Percentiles rank a stretch among this genome's conserved stretches.
These are phyloP conservation scores for Urocolius indicus DNA, from an alignment of 2,113 vertebrate genomes.

Conservation along the genomic window DNA sequence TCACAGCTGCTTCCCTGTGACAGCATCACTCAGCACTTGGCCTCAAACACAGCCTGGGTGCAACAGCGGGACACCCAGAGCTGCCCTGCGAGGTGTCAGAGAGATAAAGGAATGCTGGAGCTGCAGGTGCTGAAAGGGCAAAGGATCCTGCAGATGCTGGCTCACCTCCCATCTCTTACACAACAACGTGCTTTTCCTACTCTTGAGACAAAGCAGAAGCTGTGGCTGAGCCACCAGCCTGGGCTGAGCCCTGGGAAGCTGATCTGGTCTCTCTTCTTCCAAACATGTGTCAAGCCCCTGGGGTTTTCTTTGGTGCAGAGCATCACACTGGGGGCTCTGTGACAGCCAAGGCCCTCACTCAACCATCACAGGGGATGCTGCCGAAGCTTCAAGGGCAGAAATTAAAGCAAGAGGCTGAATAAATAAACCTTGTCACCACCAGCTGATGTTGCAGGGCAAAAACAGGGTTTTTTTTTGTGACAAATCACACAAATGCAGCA, in stretches of 20 bases:
- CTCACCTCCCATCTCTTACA: background rate
- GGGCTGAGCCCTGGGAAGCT: background rate
- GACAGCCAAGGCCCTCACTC: fast-evolving
- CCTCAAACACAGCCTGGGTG: background rate
- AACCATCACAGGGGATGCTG: fast-evolving
- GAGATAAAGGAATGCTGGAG: conserved; percentile 3
- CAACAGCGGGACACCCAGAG: background rate
- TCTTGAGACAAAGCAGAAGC: background rate
- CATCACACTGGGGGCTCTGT: background rate
- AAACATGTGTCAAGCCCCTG: fast-evolving
- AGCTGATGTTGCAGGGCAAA: background rate
- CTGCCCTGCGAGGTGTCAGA: background rate
- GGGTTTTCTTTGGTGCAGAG: fast-evolving
- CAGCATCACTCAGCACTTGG: background rate
- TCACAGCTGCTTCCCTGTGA: background rate
- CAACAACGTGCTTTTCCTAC: background rate
- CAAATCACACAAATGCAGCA: background rate
- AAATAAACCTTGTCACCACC: background rate
- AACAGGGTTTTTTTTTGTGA: background rate
- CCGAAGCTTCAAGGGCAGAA: background rate
- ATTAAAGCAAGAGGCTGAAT: background rate
- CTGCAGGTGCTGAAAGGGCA: background rate
- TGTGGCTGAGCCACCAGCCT: fast-evolving
- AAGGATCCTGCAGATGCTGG: background rate
- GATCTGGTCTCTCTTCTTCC: background rate